Conservation (phyloP, 2,797 vertebrate species). For the Pterois miles region DNA sequence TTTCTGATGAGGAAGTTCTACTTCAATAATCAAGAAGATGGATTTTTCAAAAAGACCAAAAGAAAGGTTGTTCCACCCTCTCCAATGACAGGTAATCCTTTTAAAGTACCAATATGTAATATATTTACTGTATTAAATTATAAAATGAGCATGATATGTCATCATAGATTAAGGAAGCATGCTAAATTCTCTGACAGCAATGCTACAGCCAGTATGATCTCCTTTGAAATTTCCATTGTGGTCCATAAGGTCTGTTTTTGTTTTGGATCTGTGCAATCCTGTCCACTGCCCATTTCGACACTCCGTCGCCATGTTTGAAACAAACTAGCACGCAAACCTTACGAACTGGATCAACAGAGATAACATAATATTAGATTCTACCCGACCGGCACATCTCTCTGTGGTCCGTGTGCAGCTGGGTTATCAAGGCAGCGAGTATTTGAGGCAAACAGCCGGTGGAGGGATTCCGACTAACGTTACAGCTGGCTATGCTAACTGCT, state of each 20-base stretch:
- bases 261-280: background rate
- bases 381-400: no score
- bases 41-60: slow-evolving; percentile 99
- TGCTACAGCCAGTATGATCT: background rate
- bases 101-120: background rate
- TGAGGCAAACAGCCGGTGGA: background rate
- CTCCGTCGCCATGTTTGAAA: background rate
- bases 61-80: slow-evolving; percentile 98
- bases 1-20: slow-evolving; percentile 98
- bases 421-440: no score
- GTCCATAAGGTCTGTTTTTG: background rate
- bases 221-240: background rate
- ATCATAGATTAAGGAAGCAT: no score
- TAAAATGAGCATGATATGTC: no score
- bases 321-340: background rate
- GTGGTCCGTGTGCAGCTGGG: no score
- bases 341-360: no score
- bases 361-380: no score
- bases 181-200: no score
- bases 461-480: background rate
- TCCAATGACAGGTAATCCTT: slow-evolving; percentile 93
- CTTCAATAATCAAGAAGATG: slow-evolving; percentile 99
- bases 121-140: background rate
- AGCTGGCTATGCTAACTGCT: background rate
- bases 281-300: background rate